Conservation (phyloP, 2,113 vertebrate species). For the Ochotona curzoniae region DNA sequence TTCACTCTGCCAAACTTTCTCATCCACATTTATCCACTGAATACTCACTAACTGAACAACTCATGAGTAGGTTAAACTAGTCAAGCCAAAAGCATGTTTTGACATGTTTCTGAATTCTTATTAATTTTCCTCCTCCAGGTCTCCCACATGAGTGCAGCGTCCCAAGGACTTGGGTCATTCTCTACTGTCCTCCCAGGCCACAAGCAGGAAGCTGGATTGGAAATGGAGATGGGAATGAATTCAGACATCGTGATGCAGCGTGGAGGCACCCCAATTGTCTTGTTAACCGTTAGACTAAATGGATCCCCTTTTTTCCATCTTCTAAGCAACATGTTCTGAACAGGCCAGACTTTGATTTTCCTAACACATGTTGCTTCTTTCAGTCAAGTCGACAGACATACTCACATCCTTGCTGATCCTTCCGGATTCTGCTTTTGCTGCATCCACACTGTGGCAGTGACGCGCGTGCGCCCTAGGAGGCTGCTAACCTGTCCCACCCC, state of each 20-base stretch:
- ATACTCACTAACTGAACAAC: not conserved
- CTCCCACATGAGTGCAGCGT: too few species aligned
- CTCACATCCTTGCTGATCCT: not conserved
- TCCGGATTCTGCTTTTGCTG: not conserved
- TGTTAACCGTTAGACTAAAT: too few species aligned
- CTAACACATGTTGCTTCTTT: not conserved
- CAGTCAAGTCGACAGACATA: accelerated
- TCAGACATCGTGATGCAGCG: too few species aligned
- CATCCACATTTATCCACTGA: not conserved
- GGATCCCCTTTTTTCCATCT: not conserved
- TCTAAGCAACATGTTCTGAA: accelerated
- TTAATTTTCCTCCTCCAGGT: not conserved
- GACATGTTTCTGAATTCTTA: not conserved
- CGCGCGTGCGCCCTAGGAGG: not conserved
- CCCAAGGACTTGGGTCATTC: too few species aligned
- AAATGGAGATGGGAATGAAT: too few species aligned
- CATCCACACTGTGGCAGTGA: not conserved
- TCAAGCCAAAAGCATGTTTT: not conserved
- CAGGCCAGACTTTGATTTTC: not conserved
- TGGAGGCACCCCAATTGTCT: too few species aligned
- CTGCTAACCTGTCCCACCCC: not conserved
- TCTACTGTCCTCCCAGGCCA: too few species aligned
- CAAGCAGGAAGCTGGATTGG: too few species aligned
- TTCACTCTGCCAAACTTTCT: too few species aligned
- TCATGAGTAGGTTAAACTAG: not conserved